Base-by-base conservation (phyloP, 2,113 vertebrate genomes). In the Labrus mixtus region DNA sequence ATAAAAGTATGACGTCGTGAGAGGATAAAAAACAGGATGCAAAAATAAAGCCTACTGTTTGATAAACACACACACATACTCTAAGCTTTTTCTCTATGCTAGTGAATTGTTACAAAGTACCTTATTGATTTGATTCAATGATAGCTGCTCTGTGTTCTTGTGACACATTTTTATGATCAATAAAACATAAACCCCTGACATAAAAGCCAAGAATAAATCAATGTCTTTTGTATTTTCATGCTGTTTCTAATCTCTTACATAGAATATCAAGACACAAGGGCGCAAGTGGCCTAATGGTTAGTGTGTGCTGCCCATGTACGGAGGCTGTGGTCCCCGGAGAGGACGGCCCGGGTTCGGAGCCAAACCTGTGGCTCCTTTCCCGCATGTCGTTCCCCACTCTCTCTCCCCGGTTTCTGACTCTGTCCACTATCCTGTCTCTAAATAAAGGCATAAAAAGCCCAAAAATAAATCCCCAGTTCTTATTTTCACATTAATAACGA, bases 131-230 rank as follows among this genome's bases (percentile, higher is more conserved):
- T 84, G 59, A 83, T 41, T 73, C 58, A 33, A 33, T 33, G 51
- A 76, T 50, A 10, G 45, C 25, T 71, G 23, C 39, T 46, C n/a
- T 65, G 36, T 25, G n/a, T 59, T 51, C 37, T 51, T 57, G 66
- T 19, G 33, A 77, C 61, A 53, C 41, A 51, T 54, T 58, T 65
- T 74, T 45, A 82, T 53, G 19, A 68, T 76, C 53, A 60, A 77
- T 75, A 79, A 83, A 84, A 68, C 20, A 84, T 11, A 54, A 56
- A 33, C 71, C 25, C 61, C 33, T 48, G 29, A 68, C 51, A 23
- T 20, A 6, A 0, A 19, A 41, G 3, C 11, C 60, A 56, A 33
- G 65, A 76, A 77, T 58, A 48, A 72, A 79, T 74, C 20, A 72
- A 36, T 70, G 29, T 72, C 79, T 51, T 12, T 66, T 66, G n/a